phyloP scores from a whole-genome alignment of 2,113 vertebrate genomes.

The Holacanthus passer region DNA sequence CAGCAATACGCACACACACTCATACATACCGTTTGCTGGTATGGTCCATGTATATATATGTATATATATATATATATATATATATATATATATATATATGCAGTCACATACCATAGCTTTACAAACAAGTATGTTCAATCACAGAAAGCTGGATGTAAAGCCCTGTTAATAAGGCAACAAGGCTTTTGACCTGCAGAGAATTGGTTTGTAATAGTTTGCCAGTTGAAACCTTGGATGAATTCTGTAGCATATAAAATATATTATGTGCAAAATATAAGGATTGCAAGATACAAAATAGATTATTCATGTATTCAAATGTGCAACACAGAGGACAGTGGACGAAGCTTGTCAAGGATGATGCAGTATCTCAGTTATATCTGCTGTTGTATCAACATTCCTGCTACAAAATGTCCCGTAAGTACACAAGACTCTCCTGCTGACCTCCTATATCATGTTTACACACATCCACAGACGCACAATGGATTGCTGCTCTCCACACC shows the following conservation, averaged over 20 bases:
- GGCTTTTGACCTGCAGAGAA: neutral
- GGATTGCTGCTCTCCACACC: neutral
- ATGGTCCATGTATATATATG: too few relatives aligned
- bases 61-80: too few relatives aligned
- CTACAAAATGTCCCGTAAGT: neutral
- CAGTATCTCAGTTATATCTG: neutral
- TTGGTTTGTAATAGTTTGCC: neutral
- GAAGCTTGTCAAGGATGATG: constrained; percentile 3
- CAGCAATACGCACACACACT: neutral
- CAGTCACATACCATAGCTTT: neutral
- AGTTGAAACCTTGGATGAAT: neutral
- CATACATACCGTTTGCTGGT: neutral
- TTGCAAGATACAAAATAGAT: neutral
- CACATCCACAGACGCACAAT: neutral
- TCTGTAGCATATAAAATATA: neutral
- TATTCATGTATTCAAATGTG: neutral
- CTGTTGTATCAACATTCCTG: constrained; percentile 3
- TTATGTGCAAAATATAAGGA: neutral
- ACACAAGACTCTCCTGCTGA: neutral
- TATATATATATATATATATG: neutral
- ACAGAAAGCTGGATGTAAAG: neutral
- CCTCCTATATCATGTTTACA: neutral
- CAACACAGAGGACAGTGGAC: neutral
- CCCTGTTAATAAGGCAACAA: neutral
- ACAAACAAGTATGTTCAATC: neutral